A percentile compares a stretch with the other conserved stretches of the same genome.
Conservation (phyloP, 2,888 invertebrate genomes). For the Phania funesta region DNA sequence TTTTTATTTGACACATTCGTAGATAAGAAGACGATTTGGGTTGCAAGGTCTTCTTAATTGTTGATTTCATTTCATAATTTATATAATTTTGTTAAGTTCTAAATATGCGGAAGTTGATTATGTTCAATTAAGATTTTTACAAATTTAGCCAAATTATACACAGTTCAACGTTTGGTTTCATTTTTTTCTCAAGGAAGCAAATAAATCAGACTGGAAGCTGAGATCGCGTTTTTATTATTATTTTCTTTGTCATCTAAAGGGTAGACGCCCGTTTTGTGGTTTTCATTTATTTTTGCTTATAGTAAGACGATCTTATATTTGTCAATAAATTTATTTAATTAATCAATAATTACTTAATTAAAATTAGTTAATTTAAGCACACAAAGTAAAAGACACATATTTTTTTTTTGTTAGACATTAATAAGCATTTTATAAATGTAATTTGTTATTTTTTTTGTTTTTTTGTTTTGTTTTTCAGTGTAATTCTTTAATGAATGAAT, state of each 20-base stretch:
- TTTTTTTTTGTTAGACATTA: constrained; percentile 64
- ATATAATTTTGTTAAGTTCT: constrained; percentile 4
- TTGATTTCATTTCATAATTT: constrained; percentile 33
- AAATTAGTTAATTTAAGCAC: constrained; percentile 65
- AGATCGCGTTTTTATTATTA: constrained; percentile 32
- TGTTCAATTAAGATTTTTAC: background rate
- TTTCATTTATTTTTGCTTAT: constrained; percentile 56
- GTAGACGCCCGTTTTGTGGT: background rate
- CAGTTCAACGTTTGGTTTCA: constrained; percentile 36
- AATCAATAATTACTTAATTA: constrained; percentile 60
- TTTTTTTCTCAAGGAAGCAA: constrained; percentile 69
- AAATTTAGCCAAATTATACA: constrained; percentile 47
- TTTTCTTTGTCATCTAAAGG: background rate
- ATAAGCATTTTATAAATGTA: constrained; percentile 64
- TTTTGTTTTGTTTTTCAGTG: constrained; percentile 4
- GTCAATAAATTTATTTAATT: constrained; percentile 53
- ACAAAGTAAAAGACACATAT: constrained; percentile 67
- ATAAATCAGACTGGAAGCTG: constrained; percentile 69
- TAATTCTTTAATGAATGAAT: constrained; percentile 26
- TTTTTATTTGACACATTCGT: constrained; percentile 66
- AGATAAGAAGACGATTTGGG: constrained; percentile 46
- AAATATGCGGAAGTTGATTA: constrained; percentile 45
- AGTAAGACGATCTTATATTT: constrained; percentile 63
- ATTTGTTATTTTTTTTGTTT: constrained; percentile 5
- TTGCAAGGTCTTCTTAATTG: constrained; percentile 40